Evolutionary conservation across 2,113 vertebrate genomes (phyloP).

Genomic region (Oreochromis aureus): DNA sequence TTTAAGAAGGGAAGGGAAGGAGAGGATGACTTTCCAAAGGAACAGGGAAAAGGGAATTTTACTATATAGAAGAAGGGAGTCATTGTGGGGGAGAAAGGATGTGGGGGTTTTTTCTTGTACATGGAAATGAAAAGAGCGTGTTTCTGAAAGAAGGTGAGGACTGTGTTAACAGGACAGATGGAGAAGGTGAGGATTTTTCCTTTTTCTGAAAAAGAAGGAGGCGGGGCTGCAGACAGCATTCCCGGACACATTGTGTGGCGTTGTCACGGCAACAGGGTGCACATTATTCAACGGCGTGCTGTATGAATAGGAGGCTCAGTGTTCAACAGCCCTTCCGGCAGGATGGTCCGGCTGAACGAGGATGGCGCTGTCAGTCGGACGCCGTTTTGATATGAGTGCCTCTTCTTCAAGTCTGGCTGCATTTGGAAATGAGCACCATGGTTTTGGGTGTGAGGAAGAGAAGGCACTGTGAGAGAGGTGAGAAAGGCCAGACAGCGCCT

Average conservation of each 20-base stretch:
- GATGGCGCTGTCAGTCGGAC: constrained; percentile 1
- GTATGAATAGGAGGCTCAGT: constrained; percentile 45
- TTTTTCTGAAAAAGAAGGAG: constrained; percentile 26
- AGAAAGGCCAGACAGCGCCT: constrained; percentile 41
- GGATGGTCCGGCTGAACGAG: constrained; percentile 35
- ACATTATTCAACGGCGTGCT: constrained; percentile 47
- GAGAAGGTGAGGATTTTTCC: constrained; percentile 29
- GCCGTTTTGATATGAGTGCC: constrained; percentile 27
- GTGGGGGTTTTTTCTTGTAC: background rate
- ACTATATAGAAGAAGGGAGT: background rate
- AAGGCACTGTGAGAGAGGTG: constrained; percentile 63
- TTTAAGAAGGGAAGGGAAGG: background rate
- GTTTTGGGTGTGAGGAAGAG: constrained; percentile 60
- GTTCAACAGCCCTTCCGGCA: constrained; percentile 21
- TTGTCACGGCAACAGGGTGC: constrained; percentile 59
- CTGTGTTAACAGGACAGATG: background rate
- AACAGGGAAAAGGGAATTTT: background rate
- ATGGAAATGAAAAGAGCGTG: background rate
- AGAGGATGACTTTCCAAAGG: background rate
- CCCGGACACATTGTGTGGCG: constrained; percentile 57
- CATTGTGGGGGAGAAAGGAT: background rate
- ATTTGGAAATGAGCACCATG: constrained; percentile 48
- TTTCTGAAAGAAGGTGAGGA: background rate
- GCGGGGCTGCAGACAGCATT: constrained; percentile 48
- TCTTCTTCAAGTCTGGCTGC: background rate